Evolutionary conservation across 2,113 vertebrate species (phyloP).

Genomic region (Hystrix cristata): DNA sequence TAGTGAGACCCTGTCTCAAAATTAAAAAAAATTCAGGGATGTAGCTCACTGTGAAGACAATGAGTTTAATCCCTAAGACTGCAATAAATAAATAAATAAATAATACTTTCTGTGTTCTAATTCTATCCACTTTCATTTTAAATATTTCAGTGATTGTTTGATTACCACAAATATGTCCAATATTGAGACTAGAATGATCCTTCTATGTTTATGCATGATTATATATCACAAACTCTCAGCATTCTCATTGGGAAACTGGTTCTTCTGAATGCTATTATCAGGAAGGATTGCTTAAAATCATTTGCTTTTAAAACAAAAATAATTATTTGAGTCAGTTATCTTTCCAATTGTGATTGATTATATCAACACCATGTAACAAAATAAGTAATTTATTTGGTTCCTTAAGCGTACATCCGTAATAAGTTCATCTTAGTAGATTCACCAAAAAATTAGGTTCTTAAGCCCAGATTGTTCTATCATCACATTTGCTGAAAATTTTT

Average conservation of each 20-base stretch:
- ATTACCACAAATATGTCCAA: background rate
- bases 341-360: constrained; percentile 50
- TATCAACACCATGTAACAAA: constrained; percentile 14
- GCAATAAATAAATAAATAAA: background rate
- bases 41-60: background rate
- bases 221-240: background rate
- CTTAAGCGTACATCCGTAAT: background rate
- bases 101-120: background rate
- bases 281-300: constrained; percentile 22
- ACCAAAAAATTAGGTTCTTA: constrained; percentile 59
- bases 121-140: background rate
- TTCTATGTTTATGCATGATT: background rate
- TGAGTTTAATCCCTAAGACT: background rate
- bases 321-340: constrained; percentile 1
- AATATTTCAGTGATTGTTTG: background rate
- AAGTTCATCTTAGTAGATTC: constrained; percentile 43
- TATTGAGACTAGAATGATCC: background rate
- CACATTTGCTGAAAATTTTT: background rate
- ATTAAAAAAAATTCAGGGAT: background rate
- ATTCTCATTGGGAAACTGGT: background rate
- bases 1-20: background rate
- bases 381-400: constrained; percentile 46
- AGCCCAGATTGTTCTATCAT: constrained; percentile 52
- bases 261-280: background rate
- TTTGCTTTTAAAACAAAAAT: constrained; percentile 42